These are phyloP conservation scores for Ceratitis capitata DNA, from an alignment of 1,140 invertebrate species.

Conservation along the genomic window DNA sequence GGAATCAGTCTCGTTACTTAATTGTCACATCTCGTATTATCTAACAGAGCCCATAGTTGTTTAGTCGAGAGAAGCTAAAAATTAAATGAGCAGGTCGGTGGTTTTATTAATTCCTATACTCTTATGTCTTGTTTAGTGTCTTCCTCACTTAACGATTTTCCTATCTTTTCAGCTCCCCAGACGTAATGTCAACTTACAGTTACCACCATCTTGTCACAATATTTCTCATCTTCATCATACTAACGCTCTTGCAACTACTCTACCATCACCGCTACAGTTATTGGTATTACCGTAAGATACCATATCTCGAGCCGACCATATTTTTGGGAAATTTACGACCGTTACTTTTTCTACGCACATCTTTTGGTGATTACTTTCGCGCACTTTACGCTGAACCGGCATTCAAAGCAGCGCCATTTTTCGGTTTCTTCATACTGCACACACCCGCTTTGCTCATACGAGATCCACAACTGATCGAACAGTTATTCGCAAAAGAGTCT, in stretches of 20 bases:
- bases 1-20: too few relatives aligned
- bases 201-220: not conserved
- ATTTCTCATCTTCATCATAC: not conserved
- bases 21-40: too few relatives aligned
- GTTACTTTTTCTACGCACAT: slow-evolving; percentile 50
- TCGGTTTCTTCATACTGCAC: slow-evolving; percentile 65
- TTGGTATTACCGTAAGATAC: slow-evolving; percentile 48
- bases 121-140: not conserved
- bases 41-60: too few relatives aligned
- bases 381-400: slow-evolving; percentile 49
- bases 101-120: too few relatives aligned
- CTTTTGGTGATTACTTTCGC: slow-evolving; percentile 58
- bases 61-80: too few relatives aligned
- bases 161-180: too few relatives aligned
- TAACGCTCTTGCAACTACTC: slow-evolving; percentile 37
- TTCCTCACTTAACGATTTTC: too few relatives aligned
- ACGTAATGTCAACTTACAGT: not conserved
- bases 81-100: too few relatives aligned
- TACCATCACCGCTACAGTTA: slow-evolving; percentile 50
- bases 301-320: slow-evolving; percentile 46
- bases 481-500: slow-evolving; percentile 68
- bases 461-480: slow-evolving; percentile 68
- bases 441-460: slow-evolving; percentile 67
- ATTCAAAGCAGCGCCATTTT: slow-evolving; percentile 44
- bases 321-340: slow-evolving; percentile 55